phyloP scores from a whole-genome alignment of 2,113 vertebrate genomes.

The Meleagris gallopavo region DNA sequence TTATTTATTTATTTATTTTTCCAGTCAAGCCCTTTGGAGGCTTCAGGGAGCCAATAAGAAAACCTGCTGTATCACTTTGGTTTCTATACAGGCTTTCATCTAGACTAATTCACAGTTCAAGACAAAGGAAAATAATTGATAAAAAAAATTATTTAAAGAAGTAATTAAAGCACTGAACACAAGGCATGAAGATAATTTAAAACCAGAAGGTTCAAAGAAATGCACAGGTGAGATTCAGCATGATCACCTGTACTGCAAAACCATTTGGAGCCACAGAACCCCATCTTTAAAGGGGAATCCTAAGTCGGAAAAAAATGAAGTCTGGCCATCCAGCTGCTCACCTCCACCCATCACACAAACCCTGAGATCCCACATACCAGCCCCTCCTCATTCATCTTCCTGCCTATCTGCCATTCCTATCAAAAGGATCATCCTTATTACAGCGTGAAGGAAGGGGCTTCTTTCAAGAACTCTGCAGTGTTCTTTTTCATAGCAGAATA shows the following conservation, averaged over 20 bases:
- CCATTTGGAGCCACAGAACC: not conserved
- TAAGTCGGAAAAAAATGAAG: not conserved
- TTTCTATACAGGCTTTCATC: not conserved
- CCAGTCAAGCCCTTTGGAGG: not conserved
- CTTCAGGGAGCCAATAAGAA: not conserved
- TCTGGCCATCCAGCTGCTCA: not conserved
- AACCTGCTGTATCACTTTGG: not conserved
- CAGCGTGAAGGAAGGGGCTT: not conserved
- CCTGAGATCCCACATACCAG: not conserved
- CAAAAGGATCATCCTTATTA: not conserved
- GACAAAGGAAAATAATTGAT: not conserved
- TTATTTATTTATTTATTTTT: not conserved
- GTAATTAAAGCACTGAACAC: not conserved
- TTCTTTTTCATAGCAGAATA: not conserved
- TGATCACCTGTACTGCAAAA: not conserved
- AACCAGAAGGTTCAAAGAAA: not conserved
- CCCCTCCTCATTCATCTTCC: not conserved
- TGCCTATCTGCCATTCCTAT: not conserved
- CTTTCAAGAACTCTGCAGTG: not conserved
- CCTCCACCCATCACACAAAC: not conserved
- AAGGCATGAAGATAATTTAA: not conserved
- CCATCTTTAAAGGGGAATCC: not conserved
- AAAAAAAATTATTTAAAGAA: not conserved
- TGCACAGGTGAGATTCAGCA: not conserved
- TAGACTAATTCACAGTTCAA: not conserved